Conservation (phyloP, 2,888 invertebrate genomes). For the Mongoloraphidia duomilia region DNA sequence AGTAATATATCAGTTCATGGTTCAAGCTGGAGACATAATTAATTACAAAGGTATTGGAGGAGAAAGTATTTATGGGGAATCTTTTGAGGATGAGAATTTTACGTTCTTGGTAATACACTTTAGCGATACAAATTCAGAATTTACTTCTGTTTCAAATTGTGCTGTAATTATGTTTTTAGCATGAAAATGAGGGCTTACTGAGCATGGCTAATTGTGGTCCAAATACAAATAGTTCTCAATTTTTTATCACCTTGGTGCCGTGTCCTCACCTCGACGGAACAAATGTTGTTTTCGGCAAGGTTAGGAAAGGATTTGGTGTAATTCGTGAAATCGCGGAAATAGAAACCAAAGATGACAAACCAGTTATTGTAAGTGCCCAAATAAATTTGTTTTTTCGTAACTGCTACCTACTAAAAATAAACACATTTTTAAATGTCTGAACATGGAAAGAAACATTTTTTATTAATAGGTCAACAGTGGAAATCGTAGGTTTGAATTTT, state of each 20-base stretch:
- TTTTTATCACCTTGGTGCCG: conserved; percentile 70
- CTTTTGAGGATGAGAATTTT: conserved; percentile 87
- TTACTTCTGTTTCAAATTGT: background rate
- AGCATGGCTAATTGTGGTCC: conserved; percentile 73
- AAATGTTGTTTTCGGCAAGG: conserved; percentile 71
- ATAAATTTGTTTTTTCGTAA: background rate
- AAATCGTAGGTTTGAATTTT: too few species aligned
- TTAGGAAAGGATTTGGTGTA: conserved; percentile 60
- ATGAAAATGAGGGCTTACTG: conserved; percentile 50
- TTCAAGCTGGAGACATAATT: conserved; percentile 69
- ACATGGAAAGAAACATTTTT: too few species aligned
- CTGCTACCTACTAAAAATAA: too few species aligned
- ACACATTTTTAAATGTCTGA: background rate
- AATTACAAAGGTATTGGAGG: conserved; percentile 76
- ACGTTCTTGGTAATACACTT: conserved; percentile 35
- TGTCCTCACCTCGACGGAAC: conserved; percentile 64
- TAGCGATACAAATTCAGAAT: conserved; percentile 9
- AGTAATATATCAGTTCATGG: conserved; percentile 78
- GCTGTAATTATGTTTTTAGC: conserved; percentile 20
- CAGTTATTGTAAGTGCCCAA: conserved; percentile 37
- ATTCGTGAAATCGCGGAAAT: conserved; percentile 54
- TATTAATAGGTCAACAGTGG: too few species aligned
- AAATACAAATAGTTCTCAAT: conserved; percentile 88
- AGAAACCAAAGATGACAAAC: conserved; percentile 40
- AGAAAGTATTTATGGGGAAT: conserved; percentile 85